Conservation (phyloP, 2,113 vertebrate species). For the Hassar affinis region DNA sequence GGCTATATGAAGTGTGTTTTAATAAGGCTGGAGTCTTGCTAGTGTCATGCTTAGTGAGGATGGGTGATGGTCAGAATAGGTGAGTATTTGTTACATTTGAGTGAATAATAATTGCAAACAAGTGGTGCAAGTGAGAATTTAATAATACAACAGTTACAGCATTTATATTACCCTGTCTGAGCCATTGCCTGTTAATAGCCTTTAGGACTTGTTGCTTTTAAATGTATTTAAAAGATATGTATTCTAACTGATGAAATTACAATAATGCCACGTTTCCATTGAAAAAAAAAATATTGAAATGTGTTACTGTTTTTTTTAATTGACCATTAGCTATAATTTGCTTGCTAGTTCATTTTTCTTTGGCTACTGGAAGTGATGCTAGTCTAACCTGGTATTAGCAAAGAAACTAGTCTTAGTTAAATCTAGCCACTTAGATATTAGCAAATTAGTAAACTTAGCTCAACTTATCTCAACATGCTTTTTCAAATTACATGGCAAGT, state of each 20-base stretch:
- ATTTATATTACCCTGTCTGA: not conserved
- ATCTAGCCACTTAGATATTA: not conserved
- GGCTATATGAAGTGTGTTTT: not conserved
- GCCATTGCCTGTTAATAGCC: not conserved
- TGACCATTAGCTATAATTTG: not conserved
- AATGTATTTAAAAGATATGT: not conserved
- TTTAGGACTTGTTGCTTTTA: not conserved
- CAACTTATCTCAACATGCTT: not conserved
- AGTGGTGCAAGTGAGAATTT: not conserved
- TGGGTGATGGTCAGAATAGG: not conserved
- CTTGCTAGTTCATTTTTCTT: not conserved
- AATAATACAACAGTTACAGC: not conserved
- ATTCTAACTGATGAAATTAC: not conserved
- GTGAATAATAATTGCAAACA: not conserved
- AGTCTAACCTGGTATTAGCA: not conserved
- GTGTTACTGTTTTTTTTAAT: not conserved
- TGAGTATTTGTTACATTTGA: not conserved
- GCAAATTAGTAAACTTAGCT: not conserved
- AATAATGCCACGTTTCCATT: not conserved
- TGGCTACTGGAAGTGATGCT: not conserved
- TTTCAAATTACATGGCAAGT: too few relatives aligned
- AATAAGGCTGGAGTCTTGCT: not conserved
- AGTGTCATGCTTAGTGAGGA: not conserved
- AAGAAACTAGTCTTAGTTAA: not conserved
- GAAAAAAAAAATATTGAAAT: not conserved